phyloP scores from a whole-genome alignment of 35 echinoderm and acorn worm genomes.

The Heliocidaris tuberculata region DNA sequence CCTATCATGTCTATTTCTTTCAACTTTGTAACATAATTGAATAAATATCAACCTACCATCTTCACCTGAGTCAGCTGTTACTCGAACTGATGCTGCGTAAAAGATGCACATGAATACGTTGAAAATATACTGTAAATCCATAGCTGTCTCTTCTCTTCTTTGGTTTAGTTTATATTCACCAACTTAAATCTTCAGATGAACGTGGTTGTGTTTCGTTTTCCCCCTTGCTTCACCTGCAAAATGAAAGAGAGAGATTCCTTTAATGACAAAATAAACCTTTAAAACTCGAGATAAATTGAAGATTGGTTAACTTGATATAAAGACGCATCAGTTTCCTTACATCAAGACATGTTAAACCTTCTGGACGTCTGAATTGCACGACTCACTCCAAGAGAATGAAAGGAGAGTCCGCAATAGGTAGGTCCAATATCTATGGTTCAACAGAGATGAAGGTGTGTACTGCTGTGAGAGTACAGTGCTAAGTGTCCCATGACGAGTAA shows the following conservation, averaged over 20 bases:
- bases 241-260: neutral
- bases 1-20: too few relatives aligned
- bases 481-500: neutral
- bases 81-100: neutral
- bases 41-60: conserved; percentile 12
- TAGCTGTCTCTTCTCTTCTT: neutral
- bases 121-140: conserved; percentile 19
- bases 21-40: neutral
- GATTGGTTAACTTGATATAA: too few relatives aligned
- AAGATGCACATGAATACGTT: conserved; percentile 7
- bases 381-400: too few relatives aligned
- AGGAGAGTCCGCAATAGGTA: too few relatives aligned
- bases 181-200: neutral
- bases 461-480: neutral
- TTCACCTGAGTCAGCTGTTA: neutral
- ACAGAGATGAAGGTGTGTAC: neutral
- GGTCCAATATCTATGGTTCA: too few relatives aligned
- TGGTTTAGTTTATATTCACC: neutral
- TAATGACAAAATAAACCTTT: too few relatives aligned
- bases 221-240: neutral
- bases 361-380: neutral
- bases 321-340: neutral
- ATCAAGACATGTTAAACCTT: neutral
- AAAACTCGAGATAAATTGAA: too few relatives aligned
- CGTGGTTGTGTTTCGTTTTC: neutral